Evolutionary conservation across 2,888 invertebrate species (phyloP), one percentile per base, ranked within the genome.

Genomic region (Phasia obesa): DNA sequence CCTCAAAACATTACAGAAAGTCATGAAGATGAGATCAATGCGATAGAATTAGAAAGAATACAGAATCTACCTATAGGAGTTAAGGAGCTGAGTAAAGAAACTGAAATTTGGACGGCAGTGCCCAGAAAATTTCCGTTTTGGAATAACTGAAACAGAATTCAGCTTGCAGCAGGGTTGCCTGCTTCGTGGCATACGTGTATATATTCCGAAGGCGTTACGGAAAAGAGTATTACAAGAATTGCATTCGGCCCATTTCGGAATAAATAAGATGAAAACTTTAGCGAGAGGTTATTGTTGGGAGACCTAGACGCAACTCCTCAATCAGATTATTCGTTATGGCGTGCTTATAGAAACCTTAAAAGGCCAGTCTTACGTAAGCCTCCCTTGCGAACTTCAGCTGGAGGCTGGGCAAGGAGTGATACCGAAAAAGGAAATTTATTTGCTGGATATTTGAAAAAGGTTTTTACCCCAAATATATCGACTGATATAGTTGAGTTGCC

Each of bases 171-270:
- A 27, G 27, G 27, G 27, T 5, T 27, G 27, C 27, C 6, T 42
- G 3, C 15, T 42, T n/a, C 27, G 27, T 86, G 27, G 83, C 85
- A 71, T 85, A 86, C 27, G 81, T 85, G 38, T 87, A 17, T 42
- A 70, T 11, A 62, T 85, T 15, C 85, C 85, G 19, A 17, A 17
- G 19, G 17, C 7, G 17, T 47, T 47, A 7, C 47, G 47, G 11
- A 17, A 65, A 7, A 7, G 44, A 23, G 15, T 47, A 13, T 85
- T 75, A 15, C 38, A 76, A 11, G 64, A 76, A 21, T 38, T 79
- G 11, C 82, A 85, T 69, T 51, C 53, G 21, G 67, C 69, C 42
- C 81, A 84, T 25, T 57, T 71, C 21, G 84, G 81, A 17, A 69
- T 74, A 5, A 62, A n/a, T 23, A 47, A 49, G 13, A 83, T 71